A percentile compares a stretch with the other conserved stretches of the same genome.
Evolutionary conservation across 2,888 invertebrate genomes (phyloP).

Genomic region (Allacma fusca): DNA sequence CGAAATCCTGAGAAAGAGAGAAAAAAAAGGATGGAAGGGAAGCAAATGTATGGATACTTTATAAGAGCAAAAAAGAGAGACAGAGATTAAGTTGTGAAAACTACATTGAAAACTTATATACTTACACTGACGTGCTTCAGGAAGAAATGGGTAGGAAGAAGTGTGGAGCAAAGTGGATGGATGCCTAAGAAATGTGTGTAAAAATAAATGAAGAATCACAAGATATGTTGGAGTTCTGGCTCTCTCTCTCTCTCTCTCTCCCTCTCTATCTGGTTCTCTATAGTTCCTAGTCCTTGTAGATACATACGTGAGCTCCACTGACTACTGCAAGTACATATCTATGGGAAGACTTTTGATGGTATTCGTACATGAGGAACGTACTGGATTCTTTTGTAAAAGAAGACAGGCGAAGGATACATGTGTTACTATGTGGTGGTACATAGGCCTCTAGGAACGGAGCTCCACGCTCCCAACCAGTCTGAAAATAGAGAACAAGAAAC

Average conservation of each 20-base stretch:
- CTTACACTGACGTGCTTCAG: constrained; percentile 2
- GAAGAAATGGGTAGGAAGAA: constrained; percentile 24
- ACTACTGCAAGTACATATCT: not conserved
- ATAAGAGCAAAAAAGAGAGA: not conserved
- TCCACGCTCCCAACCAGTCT: constrained; percentile 18
- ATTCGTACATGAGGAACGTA: not conserved
- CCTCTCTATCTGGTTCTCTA: not conserved
- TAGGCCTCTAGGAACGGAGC: not conserved
- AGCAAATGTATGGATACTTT: not conserved
- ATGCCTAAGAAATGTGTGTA: constrained; percentile 42
- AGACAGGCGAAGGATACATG: not conserved
- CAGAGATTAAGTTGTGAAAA: constrained; percentile 10
- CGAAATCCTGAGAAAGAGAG: constrained; percentile 4
- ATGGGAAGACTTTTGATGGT: not conserved
- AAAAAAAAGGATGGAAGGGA: not conserved
- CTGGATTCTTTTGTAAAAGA: constrained; percentile 18
- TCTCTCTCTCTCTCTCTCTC: constrained; percentile 4
- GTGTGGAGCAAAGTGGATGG: constrained; percentile 29
- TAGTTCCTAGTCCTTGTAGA: too few relatives aligned
- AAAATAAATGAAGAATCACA: constrained; percentile 42
- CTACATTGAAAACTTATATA: constrained; percentile 11
- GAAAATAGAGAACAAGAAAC: constrained; percentile 35
- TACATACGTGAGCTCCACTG: too few relatives aligned
- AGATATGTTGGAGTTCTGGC: constrained; percentile 24
- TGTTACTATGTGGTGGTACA: not conserved